Evolutionary conservation across 2,113 vertebrate species (phyloP).

Genomic region (rat (Rattus norvegicus)): GRCr8 NC_086019.1:213261501-213262000

Average conservation of each 20-base stretch:
- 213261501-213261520: neutral
- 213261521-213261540: neutral
- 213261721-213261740: too few relatives aligned
- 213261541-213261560: neutral
- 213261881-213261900: fast-evolving
- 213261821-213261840: neutral
- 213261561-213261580: neutral
- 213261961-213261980: neutral
- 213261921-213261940: fast-evolving
- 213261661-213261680: neutral
- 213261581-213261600: neutral
- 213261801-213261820: neutral
- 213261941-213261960: neutral
- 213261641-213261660: neutral
- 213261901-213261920: neutral
- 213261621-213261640: neutral
- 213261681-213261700: neutral
- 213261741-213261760: too few relatives aligned
- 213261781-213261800: too few relatives aligned
- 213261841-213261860: neutral
- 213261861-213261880: neutral
- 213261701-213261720: fast-evolving
- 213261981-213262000: neutral
- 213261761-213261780: too few relatives aligned
- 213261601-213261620: neutral